Conservation (phyloP, 2,113 vertebrate genomes). For the Psophia crepitans region DNA sequence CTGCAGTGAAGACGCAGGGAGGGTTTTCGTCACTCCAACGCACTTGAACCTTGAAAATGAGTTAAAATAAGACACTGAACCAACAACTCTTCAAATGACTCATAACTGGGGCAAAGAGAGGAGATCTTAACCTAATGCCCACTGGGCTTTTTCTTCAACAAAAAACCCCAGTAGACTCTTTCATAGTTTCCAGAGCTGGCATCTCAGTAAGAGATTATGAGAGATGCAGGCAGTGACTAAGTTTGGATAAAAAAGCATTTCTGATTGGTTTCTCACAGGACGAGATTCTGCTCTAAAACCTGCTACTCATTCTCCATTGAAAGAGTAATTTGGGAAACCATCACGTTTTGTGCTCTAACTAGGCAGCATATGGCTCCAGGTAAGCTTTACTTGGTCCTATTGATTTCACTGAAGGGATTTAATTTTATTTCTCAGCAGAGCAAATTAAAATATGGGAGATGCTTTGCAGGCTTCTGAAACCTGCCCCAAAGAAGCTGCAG, state of each 20-base stretch:
- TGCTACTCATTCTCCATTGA: slow-evolving; percentile 28
- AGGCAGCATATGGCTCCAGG: slow-evolving; percentile 41
- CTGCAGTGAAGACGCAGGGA: accelerated
- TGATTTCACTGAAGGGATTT: slow-evolving; percentile 27
- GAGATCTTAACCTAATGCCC: slow-evolving; percentile 1
- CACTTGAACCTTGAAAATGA: neutral
- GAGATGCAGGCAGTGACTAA: neutral
- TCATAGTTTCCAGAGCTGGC: slow-evolving; percentile 1
- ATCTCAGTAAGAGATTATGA: neutral
- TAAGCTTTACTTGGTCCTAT: slow-evolving; percentile 36
- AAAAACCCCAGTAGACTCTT: neutral
- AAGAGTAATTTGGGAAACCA: slow-evolving; percentile 38
- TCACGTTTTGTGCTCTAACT: slow-evolving; percentile 32
- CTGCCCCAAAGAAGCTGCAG: neutral
- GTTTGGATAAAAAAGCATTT: neutral
- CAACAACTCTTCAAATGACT: neutral
- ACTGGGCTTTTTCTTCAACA: neutral
- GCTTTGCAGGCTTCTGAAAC: neutral
- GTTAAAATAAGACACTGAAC: neutral
- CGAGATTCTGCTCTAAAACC: slow-evolving; percentile 14
- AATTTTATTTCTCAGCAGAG: slow-evolving; percentile 41
- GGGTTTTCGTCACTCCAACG: neutral
- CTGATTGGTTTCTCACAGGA: slow-evolving; percentile 12
- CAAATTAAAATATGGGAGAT: neutral
- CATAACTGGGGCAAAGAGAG: neutral